Percentiles rank a stretch among this genome's conserved stretches.
Evolutionary conservation across 53 echinoderm and acorn worm genomes (phyloP).

Genomic region (Arbacia lixula): DNA sequence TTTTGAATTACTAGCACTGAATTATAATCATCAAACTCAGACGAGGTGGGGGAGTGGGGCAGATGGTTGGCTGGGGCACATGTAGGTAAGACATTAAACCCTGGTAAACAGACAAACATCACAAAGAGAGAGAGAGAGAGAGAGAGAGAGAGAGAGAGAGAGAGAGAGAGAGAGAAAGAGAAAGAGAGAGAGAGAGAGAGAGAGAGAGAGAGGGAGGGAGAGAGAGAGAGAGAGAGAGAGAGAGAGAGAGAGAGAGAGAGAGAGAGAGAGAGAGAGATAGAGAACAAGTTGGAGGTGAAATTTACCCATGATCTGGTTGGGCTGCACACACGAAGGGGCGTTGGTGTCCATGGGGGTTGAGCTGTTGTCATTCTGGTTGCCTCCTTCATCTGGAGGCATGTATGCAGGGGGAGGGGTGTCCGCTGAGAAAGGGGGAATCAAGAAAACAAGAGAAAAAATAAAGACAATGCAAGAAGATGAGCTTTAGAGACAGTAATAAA

Average conservation of each 20-base stretch:
- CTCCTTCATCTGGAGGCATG: conserved; percentile 87
- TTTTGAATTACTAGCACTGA: too few species aligned
- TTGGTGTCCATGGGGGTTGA: conserved; percentile 87
- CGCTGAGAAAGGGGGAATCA: conserved; percentile 54
- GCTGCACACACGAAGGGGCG: conserved; percentile 25
- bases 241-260: neutral
- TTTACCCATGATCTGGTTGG: conserved; percentile 37
- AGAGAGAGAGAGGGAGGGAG: neutral
- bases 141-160: neutral
- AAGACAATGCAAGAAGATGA: neutral
- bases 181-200: neutral
- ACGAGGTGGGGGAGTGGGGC: too few species aligned
- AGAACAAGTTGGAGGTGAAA: neutral
- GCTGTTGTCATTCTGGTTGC: conserved; percentile 72
- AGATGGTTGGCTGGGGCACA: too few species aligned
- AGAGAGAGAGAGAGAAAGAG: neutral
- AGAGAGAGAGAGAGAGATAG: neutral
- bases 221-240: neutral
- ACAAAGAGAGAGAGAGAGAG: too few species aligned
- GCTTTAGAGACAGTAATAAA: neutral
- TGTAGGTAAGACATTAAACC: too few species aligned
- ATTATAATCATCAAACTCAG: too few species aligned
- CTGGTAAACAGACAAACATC: too few species aligned
- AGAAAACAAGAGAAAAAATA: neutral
- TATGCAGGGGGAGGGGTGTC: conserved; percentile 99